Base-by-base conservation (phyloP, 1,140 invertebrate genomes). In the Hormaphis cornu region DNA sequence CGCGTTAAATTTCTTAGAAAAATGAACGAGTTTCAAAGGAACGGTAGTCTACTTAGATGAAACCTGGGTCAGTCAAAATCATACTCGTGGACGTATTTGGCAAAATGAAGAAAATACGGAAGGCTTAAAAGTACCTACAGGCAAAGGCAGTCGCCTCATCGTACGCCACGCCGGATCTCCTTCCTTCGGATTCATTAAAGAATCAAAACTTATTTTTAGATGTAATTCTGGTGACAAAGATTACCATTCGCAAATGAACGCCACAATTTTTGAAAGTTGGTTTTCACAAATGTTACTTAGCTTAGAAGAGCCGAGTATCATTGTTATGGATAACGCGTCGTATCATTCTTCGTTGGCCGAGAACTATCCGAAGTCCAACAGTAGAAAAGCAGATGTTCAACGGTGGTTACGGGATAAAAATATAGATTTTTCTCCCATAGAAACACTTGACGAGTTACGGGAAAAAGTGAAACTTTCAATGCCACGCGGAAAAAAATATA, bases 251-350 rank as follows among this genome's bases (percentile, higher is more conserved):
- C 54, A 74, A 50, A 74, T 72, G 71, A 71, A 72, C 24, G 18
- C n/a, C 14, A 8, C 37, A 40, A 40, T 40, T 8, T 40, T 40
- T 66, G 54, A 33, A 28, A 35, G 18, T 35, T 72, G 70, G 71
- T 72, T 74, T 54, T 16, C 24, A 30, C 59, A 72, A 1, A 61
- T 74, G 16, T 46, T 74, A 7, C 69, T 46, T 4, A 50, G 54
- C 14, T 24, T 73, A 16, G 28, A 37, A 22, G 18, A 24, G 3
- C 37, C 66, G 18, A 40, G 50, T 33, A 50, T 73, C 10, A 70
- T 72, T 46, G 73, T 74, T 3, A 71, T 71, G 61, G 74, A 74
- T 53, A 74, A 71, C 44, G 73, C 74, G 1, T 58, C 72, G 7
- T 74, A 74, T 35, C 73, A 74, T 35, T 61, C 59, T 18, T 33